phyloP scores from a whole-genome alignment of 2,797 vertebrate genomes.

The Carcharodon carcharias region DNA sequence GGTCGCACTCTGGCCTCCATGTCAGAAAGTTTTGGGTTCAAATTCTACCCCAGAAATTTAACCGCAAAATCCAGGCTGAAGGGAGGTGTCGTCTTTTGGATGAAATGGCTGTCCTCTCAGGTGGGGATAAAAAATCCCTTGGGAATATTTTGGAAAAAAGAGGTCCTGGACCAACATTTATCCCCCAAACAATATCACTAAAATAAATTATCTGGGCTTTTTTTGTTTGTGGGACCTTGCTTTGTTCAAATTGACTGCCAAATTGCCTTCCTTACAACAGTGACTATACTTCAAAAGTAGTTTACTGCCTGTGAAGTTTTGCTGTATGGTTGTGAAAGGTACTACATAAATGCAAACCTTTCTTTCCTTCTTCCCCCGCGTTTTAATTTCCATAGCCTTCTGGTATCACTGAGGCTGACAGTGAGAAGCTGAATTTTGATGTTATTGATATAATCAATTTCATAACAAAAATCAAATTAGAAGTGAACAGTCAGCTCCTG shows the following conservation, averaged over 20 bases:
- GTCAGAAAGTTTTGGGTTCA: neutral
- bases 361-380: no score
- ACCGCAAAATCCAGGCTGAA: neutral
- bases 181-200: neutral
- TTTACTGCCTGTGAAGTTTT: no score
- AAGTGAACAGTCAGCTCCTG: neutral
- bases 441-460: neutral
- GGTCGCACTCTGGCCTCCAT: neutral
- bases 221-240: neutral
- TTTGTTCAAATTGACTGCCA: neutral
- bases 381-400: no score
- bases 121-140: neutral
- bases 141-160: neutral
- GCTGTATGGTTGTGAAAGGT: no score
- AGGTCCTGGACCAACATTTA: neutral
- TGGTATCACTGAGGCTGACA: neutral
- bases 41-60: neutral
- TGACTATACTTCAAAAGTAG: no score
- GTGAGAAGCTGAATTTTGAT: neutral
- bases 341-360: no score
- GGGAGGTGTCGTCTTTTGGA: neutral
- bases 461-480: neutral
- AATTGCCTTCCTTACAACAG: no score
- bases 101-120: neutral
- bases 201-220: neutral